Evolutionary conservation across 2,113 vertebrate genomes (phyloP), one percentile per base, ranked within the genome.

Genomic region (Myrmophylax atrothorax): DNA sequence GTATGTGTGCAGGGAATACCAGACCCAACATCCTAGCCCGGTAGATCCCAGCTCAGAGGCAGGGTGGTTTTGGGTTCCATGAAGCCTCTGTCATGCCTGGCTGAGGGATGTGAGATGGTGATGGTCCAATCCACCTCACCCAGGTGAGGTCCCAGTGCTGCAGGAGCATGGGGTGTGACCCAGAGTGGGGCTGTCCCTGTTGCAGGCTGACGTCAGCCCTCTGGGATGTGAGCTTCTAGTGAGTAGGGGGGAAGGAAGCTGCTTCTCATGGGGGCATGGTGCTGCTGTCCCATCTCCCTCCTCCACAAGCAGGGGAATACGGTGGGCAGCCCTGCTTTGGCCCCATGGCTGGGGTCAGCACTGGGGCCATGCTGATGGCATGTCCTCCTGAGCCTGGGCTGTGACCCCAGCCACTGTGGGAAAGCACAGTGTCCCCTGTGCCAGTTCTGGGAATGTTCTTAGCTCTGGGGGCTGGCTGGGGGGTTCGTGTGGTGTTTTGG

Each of bases 151-250:
- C 22, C 53, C 50, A 66, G 3, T 0, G 1, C 19, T 0, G 0
- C 67, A 69, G 86, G 44, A 85, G 63, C 4, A 15, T 42, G 0
- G 44, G 56, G 38, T 5, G 6, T 69, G 63, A 89, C 52, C 10
- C 19, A 2, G 2, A 69, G 40, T 37, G 0, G 2, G 66, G 29
- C 62, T 68, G 53, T 52, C 49, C 6, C 26, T 0, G 0, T 28
- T 8, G 16, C 33, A 50, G 83, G 42, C 73, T 77, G 87, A 74
- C 24, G 42, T 67, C 50, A 46, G 44, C 25, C 26, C 18, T 31
- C 6, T 4, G 4, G 33, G 35, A 75, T 19, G 28, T 14, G 38
- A 31, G 12, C n/a, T 50, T 15, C 12, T 47, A 44, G 20, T 14
- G 46, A 46, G 58, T 24, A 42, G 35, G 13, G 8, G n/a, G 20